Evolutionary conservation across 2,113 vertebrate species (phyloP).

Genomic region (Bothrops jararaca): DNA sequence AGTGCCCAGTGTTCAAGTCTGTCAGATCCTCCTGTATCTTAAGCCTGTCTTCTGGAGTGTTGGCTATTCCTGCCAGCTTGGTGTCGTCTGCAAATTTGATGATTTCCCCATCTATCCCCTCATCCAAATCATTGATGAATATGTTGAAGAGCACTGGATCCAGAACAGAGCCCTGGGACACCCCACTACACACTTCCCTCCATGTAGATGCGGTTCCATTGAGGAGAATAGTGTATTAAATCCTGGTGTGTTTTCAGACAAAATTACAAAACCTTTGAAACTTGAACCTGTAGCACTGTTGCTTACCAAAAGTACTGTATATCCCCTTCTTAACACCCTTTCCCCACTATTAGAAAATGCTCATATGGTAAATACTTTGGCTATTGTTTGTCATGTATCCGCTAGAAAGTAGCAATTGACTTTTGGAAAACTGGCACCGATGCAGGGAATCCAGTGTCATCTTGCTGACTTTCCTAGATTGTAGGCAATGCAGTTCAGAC

Average conservation of each 20-base stretch:
- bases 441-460: neutral
- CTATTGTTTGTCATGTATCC: neutral
- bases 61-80: too few relatives aligned
- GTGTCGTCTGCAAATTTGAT: too few relatives aligned
- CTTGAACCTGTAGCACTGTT: neutral
- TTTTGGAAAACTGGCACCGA: neutral
- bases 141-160: too few relatives aligned
- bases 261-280: neutral
- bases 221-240: neutral
- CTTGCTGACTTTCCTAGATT: neutral
- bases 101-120: too few relatives aligned
- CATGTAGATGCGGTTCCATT: too few relatives aligned
- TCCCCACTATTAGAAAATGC: neutral
- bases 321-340: neutral
- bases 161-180: too few relatives aligned
- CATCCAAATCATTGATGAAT: too few relatives aligned
- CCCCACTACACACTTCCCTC: too few relatives aligned
- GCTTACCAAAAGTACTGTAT: neutral
- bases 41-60: too few relatives aligned
- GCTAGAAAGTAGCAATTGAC: neutral
- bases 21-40: too few relatives aligned
- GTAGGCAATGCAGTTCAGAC: neutral
- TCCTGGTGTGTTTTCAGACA: neutral
- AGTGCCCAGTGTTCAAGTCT: too few relatives aligned
- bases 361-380: neutral